These are phyloP conservation scores for Papilio dardanus DNA, from an alignment of 1,140 invertebrate genomes.

Conservation along the genomic window DNA sequence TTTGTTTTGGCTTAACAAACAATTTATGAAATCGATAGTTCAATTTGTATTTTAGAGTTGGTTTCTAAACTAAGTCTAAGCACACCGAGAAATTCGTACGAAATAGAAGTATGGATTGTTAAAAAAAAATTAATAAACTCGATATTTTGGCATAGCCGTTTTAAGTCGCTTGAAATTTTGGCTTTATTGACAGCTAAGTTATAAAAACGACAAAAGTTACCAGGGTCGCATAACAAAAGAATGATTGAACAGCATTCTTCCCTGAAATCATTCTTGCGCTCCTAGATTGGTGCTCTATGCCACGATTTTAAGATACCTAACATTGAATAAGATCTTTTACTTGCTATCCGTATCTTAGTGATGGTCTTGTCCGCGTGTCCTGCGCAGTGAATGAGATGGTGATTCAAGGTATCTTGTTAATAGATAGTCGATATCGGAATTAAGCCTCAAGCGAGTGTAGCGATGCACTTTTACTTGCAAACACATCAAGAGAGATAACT, in stretches of 20 bases:
- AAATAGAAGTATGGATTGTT: no score
- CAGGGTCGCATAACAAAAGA: neutral
- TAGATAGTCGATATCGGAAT: constrained; percentile 34
- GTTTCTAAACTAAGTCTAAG: no score
- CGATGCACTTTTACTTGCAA: constrained; percentile 13
- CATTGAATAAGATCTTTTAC: constrained; percentile 25
- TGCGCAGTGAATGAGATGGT: constrained; percentile 33
- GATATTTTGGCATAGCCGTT: no score
- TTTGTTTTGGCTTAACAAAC: neutral
- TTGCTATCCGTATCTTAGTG: neutral
- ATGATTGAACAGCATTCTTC: neutral
- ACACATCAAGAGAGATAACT: constrained; percentile 27
- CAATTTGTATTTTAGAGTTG: neutral
- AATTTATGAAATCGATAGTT: neutral
- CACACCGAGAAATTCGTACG: no score
- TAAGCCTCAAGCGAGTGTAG: constrained; percentile 31
- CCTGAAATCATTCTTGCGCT: neutral
- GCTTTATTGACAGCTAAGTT: no score
- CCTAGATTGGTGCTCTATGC: neutral
- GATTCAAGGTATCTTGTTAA: constrained; percentile 35
- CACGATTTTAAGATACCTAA: constrained; percentile 3
- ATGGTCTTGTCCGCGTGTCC: constrained; percentile 29
- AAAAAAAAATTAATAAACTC: no score
- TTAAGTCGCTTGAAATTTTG: no score
- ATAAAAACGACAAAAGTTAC: neutral